Evolutionary conservation across 2,113 vertebrate species (phyloP), one percentile per base, ranked within the genome.

Genomic region (Phrynocephalus versicolor): DNA sequence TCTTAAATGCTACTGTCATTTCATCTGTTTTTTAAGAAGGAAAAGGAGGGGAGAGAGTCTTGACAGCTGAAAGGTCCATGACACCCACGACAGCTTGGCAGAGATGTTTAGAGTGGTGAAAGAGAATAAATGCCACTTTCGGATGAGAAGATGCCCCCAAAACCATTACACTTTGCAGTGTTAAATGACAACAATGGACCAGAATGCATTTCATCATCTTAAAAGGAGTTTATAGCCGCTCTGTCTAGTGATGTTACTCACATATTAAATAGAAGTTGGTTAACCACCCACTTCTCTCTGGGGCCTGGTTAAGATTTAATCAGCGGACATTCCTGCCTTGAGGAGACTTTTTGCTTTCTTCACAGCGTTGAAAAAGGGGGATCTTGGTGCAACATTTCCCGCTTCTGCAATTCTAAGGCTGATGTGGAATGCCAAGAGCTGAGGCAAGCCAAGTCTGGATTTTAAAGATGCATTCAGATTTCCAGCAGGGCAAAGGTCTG

Each of bases 61-160:
- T 16, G 67, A 86, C 81, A 81, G 62, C 71, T 0, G 16, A 83
- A 85, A 67, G 75, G 86, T 71, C 73, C 71, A 57, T 88, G 90
- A 83, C 91, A 89, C 87, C 89, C 83, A 6, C 67, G 85, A 89
- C 88, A 81, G 62, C 76, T 88, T 80, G 75, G 88, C 60, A 82
- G 88, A 78, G 92, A 90, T 75, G 82, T 90, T 91, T 78, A 89
- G 55, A 35, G 90, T 92, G 90, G 92, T 90, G 90, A 93, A 92
- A 94, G 90, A 92, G 73, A 90, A 75, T 84, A 91, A 93, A 93
- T 84, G 89, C 87, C 83, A 78, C 90, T 89, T 94, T 81, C 90
- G 87, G 88, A 89, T 87, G 77, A 92, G 79, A 27, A n/a, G 80
- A 71, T 30, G 87, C 92, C 86, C 93, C 84, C 90, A 87, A 93